Evolutionary conservation across 2,888 invertebrate genomes (phyloP), one percentile per base, ranked within the genome.

Genomic region (Dendrolimus houi): DNA sequence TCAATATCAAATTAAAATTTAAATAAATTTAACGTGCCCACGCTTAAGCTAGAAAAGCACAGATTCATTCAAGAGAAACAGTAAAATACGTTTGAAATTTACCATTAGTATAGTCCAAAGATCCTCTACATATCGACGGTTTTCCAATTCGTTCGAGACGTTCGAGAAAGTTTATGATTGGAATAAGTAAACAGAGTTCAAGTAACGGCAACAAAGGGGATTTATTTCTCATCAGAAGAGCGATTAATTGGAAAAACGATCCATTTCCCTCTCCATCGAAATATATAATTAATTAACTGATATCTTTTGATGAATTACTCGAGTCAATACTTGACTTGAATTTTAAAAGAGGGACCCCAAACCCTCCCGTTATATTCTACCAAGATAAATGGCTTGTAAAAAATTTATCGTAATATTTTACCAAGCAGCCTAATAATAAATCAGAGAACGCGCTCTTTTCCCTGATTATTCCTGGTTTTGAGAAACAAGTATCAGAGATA

Each of bases 371-470:
- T 54, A 29, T 54, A 29, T 52, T 47, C 41, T 41, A 55, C 47
- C 41, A 56, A 57, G 56, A 57, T 57, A 56, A 57, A 59, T 59
- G 42, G 42, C 52, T 54, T 13, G 14, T 13, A 56, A 42, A 42
- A 17, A 54, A 54, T 53, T 54, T 13, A 52, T 53, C 54, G 52
- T 55, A 41, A 47, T 54, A 56, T 57, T 56, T 56, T 55, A 59
- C 53, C 59, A 58, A 56, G 54, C 54, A 8, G 41, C 52, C 29
- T 40, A 17, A 42, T 54, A 60, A 65, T 64, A 58, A 61, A 64
- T 64, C 60, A 59, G 53, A 56, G 40, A 17, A 17, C 17, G 17
- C 17, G 17, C 17, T 1, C 17, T 17, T 17, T 17, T 2, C 17
- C 3, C 17, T 17, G 17, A 17, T 2, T 2, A 17, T 17, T 17